Evolutionary conservation across 2,797 vertebrate species (phyloP).

Genomic region (Channallabes apus): DNA sequence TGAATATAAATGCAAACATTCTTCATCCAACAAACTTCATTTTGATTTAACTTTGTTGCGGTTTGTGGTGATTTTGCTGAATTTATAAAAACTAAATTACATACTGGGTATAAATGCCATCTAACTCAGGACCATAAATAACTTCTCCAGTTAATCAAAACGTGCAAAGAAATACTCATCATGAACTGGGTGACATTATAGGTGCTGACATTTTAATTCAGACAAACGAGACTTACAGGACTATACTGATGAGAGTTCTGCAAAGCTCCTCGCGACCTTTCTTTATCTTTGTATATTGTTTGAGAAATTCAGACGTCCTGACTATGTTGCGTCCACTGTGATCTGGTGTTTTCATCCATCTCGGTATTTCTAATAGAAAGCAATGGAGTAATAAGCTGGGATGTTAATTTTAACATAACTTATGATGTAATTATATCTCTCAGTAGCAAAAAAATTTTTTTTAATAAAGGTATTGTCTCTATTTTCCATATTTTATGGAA

Average conservation of each 20-base stretch:
- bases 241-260: slow-evolving; percentile 74
- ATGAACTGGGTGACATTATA: background rate
- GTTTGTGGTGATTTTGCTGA: too few species aligned
- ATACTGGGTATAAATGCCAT: too few species aligned
- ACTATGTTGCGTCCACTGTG: slow-evolving; percentile 42
- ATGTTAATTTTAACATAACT: background rate
- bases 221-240: slow-evolving; percentile 68
- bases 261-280: slow-evolving; percentile 70
- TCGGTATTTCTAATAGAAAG: slow-evolving; percentile 19
- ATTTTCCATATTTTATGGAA: too few species aligned
- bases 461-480: too few species aligned
- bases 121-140: too few species aligned
- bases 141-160: background rate
- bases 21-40: background rate
- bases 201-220: background rate
- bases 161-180: background rate
- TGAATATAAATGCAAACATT: background rate
- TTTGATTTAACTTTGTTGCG: too few species aligned
- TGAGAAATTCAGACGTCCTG: slow-evolving; percentile 54
- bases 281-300: slow-evolving; percentile 55
- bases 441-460: too few species aligned
- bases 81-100: too few species aligned
- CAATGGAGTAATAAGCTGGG: background rate
- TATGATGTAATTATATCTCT: background rate
- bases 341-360: slow-evolving; percentile 46